phyloP scores from a whole-genome alignment of 2,888 invertebrate genomes.

The Ochropleura leucogaster region DNA sequence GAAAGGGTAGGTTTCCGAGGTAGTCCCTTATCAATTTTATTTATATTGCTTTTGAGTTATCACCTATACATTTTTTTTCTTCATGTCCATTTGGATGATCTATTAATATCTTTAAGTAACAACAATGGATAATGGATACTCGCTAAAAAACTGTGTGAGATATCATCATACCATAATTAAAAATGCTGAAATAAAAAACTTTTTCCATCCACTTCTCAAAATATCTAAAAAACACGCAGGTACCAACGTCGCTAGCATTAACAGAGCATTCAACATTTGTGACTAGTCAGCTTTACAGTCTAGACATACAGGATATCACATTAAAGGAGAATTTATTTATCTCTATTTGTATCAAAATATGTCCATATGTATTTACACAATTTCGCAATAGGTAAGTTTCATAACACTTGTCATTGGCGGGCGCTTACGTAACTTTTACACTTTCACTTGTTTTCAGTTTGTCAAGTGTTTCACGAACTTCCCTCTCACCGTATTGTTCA shows the following conservation, averaged over 20 bases:
- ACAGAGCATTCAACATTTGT: background rate
- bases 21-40: too few relatives aligned
- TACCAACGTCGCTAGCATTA: background rate
- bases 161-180: too few relatives aligned
- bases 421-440: conserved; percentile 31
- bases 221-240: background rate
- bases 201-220: background rate
- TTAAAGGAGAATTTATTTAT: conserved; percentile 17
- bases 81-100: too few relatives aligned
- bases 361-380: conserved; percentile 20
- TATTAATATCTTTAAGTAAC: too few relatives aligned
- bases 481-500: background rate
- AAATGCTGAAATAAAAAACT: too few relatives aligned
- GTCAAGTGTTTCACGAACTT: conserved; percentile 16
- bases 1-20: too few relatives aligned
- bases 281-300: background rate
- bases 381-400: conserved; percentile 29
- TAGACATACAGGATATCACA: background rate
- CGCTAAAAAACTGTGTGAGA: too few relatives aligned
- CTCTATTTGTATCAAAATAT: background rate
- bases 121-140: too few relatives aligned
- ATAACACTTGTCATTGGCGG: conserved; percentile 38
- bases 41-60: too few relatives aligned
- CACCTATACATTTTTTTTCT: too few relatives aligned
- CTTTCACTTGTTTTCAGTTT: conserved; percentile 48